Evolutionary conservation across 1,140 invertebrate species (phyloP), one percentile per base, ranked within the genome.

Genomic region (Caenorhabditis briggsae): DNA sequence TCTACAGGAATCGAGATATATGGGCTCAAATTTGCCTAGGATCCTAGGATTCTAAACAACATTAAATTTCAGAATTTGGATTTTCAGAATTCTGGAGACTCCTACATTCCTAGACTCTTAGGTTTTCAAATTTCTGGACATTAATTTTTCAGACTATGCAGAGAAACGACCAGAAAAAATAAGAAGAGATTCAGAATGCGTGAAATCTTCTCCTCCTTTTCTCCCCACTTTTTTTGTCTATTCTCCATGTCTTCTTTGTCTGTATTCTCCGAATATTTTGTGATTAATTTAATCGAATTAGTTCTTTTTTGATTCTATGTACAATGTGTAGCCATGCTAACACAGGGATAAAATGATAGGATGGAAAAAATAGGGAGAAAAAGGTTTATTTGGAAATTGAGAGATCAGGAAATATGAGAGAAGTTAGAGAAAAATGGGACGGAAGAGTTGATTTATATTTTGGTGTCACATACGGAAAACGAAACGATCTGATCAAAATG

Each of bases 211-310:
- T 23, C 18, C 33, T 11, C 18, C 20, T 46, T 11, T 2, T n/a
- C n/a, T n/a, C 9, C 20, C n/a, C 9, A 11, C 20, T 33, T 2
- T 20, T 23, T 12, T 61, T 23, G 2, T 33, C 33, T 33, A 33
- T 33, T 33, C 33, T 33, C 33, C 33, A 33, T 33, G 33, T 33
- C 33, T 33, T 33, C 33, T 33, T 33, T 33, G 33, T 33, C 33
- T 33, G 33, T 33, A 33, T 33, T 33, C n/a, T 61, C 59, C 70
- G 70, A 48, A 78, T 78, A 48, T 20, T 50, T 78, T 48, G 41
- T 78, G 70, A 78, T 78, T 78, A 50, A 78, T 78, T 78, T 78
- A 78, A 78, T 78, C 70, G 70, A 78, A 78, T 78, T 78, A 78
- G 70, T 12, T 16, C 9, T 33, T n/a, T 25, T 9, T 59, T 16